Conservation (phyloP, 1,140 invertebrate genomes). For the Drosophila nasuta region DNA sequence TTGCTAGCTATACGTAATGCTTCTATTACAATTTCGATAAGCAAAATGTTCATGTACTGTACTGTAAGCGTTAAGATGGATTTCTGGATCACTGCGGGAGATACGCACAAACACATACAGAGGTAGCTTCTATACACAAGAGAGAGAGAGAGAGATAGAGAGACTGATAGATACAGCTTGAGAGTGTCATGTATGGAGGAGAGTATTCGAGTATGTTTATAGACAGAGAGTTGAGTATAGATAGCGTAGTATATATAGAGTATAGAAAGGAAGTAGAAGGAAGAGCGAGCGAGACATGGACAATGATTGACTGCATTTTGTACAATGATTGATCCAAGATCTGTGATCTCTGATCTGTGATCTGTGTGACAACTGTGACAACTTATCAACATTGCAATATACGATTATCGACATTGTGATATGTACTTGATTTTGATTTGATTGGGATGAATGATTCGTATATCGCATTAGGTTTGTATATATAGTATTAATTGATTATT, state of each 20-base stretch:
- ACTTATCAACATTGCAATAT: constrained; percentile 22
- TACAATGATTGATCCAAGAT: constrained; percentile 12
- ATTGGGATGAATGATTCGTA: constrained; percentile 25
- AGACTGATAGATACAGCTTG: constrained; percentile 12
- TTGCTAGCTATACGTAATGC: constrained; percentile 82
- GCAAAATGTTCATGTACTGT: constrained; percentile 66
- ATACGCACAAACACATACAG: constrained; percentile 42
- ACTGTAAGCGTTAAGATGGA: constrained; percentile 70
- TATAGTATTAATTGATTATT: not conserved
- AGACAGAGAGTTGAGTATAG: constrained; percentile 34
- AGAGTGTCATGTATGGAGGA: constrained; percentile 19
- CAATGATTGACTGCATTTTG: constrained; percentile 11
- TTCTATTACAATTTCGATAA: constrained; percentile 41
- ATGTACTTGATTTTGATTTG: not conserved
- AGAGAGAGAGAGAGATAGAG: not conserved
- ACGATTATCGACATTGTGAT: constrained; percentile 14
- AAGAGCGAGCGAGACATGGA: constrained; percentile 27
- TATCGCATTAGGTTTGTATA: constrained; percentile 38
- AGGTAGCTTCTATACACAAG: not conserved
- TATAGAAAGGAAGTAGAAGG: constrained; percentile 15
- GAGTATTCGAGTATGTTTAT: constrained; percentile 32
- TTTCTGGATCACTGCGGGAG: constrained; percentile 26
- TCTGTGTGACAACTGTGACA: constrained; percentile 18
- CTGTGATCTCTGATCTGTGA: not conserved
- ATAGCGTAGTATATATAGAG: not conserved